Evolutionary conservation across 2,888 invertebrate genomes (phyloP).

Genomic region (Lordiphosa andalusiaca): DNA sequence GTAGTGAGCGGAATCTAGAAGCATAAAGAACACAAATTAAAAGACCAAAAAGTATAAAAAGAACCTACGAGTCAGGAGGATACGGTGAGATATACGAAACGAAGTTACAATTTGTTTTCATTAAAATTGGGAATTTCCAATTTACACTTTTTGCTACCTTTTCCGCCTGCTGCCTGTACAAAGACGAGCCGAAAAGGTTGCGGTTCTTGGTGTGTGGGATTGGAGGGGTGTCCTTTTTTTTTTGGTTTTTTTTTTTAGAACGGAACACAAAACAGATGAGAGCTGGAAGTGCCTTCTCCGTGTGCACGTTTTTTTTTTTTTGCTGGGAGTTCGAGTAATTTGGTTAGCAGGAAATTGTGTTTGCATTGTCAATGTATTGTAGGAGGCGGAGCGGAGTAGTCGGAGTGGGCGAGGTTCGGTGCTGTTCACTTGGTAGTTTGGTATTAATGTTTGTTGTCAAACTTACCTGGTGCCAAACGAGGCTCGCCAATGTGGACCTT

Average conservation of each 20-base stretch:
- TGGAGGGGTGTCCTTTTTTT: not conserved
- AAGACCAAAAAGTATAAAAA: conserved; percentile 66
- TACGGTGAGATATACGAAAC: conserved; percentile 29
- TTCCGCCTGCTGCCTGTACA: conserved; percentile 26
- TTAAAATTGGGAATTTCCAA: conserved; percentile 48
- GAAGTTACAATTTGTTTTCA: conserved; percentile 33
- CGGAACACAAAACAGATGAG: conserved; percentile 12
- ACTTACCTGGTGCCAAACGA: conserved; percentile 90
- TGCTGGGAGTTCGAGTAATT: conserved; percentile 45
- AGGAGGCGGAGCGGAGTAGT: conserved; percentile 5
- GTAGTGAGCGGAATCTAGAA: conserved; percentile 79
- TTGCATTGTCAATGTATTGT: conserved; percentile 13
- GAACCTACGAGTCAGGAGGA: conserved; percentile 50
- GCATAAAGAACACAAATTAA: conserved; percentile 74
- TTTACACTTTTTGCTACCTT: conserved; percentile 22
- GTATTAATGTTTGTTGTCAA: conserved; percentile 16
- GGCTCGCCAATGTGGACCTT: conserved; percentile 96
- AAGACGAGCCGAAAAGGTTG: conserved; percentile 4
- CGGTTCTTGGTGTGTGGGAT: conserved; percentile 1
- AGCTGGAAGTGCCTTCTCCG: conserved; percentile 26
- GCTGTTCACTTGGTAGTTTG: conserved; percentile 39
- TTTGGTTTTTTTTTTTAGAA: conserved; percentile 1
- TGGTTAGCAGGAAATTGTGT: conserved; percentile 53
- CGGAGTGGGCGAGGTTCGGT: conserved; percentile 24
- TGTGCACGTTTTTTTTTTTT: conserved; percentile 30